Evolutionary conservation across 2,888 invertebrate species (phyloP), one percentile per base, ranked within the genome.

Genomic region (Drosophila prostipennis): DNA sequence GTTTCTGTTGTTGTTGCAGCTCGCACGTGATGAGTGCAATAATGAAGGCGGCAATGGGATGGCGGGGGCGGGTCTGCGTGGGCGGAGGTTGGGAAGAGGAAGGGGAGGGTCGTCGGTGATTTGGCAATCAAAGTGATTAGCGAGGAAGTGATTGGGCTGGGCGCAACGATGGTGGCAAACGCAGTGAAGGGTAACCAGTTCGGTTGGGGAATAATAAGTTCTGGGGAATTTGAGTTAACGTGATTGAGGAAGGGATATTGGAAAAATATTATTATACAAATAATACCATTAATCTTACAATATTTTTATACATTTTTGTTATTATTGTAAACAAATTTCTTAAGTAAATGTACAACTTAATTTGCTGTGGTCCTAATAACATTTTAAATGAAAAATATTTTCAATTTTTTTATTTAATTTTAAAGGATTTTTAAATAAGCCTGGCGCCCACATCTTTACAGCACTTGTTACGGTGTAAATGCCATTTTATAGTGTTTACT

Each of bases 1-100:
- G 64, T 14, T 69, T 53, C n/a, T 71, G 69, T 42, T 74, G 64
- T 14, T 71, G 69, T 45, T 74, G 67, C 65, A 56, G 29, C 54
- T 61, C 60, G 55, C 81, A 80, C 80, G 84, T 77, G 80, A 79
- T 70, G 81, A 69, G 73, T 60, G 70, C 73, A 61, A 43, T 55
- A 55, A 45, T 73, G 61, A 59, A 49, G 59, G 63, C 42, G 52
- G 42, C 6, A 16, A 26, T 3, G 13, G 26, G 39, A 39, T 43
- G 48, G 39, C 54, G 70, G 54, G 49, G 67, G 29, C 67, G 67
- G 4, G 14, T 8, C 14, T 16, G 42, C 16, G 29, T 46, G 32
- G 46, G 16, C 32, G 6, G 39, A 14, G 46, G 19, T 26, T 19
- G 32, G 53, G 23, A 43, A 51, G 52, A 52, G 19, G 32, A 34